Evolutionary conservation across 2,113 vertebrate genomes (phyloP).

Genomic region (Arizona elegans): DNA sequence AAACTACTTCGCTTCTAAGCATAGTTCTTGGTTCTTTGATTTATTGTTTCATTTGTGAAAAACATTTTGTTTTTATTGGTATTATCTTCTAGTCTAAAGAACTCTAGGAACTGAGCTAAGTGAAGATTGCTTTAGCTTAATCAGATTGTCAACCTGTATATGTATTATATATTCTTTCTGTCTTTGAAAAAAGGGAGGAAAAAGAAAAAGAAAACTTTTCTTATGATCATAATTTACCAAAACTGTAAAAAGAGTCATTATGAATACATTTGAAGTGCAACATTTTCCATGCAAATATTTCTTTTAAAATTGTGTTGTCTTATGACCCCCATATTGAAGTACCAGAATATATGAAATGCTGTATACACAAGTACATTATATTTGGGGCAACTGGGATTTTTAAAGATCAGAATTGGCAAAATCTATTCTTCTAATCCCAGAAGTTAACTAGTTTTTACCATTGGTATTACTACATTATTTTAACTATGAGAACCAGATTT

Average conservation of each 20-base stretch:
- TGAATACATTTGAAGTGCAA: constrained; percentile 54
- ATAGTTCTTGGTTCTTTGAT: constrained; percentile 70
- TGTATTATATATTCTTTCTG: constrained; percentile 65
- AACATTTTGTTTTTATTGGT: constrained; percentile 68
- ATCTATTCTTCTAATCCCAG: constrained; percentile 29
- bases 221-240: constrained; percentile 66
- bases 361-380: constrained; percentile 39
- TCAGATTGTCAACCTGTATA: constrained; percentile 68
- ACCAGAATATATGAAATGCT: constrained; percentile 32
- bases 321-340: constrained; percentile 53
- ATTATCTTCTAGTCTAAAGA: constrained; percentile 68
- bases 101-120: constrained; percentile 66
- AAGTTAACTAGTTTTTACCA: constrained; percentile 26
- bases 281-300: constrained; percentile 58
- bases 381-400: constrained; percentile 28
- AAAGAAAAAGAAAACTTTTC: constrained; percentile 63
- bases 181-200: constrained; percentile 72
- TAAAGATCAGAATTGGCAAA: background rate
- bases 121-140: constrained; percentile 68
- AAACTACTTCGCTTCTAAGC: constrained; percentile 73
- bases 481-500: background rate
- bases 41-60: constrained; percentile 70
- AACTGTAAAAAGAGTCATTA: constrained; percentile 58
- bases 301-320: constrained; percentile 66
- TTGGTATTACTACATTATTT: background rate